phyloP scores from a whole-genome alignment of 2,888 invertebrate species.

The Machimus atricapillus region DNA sequence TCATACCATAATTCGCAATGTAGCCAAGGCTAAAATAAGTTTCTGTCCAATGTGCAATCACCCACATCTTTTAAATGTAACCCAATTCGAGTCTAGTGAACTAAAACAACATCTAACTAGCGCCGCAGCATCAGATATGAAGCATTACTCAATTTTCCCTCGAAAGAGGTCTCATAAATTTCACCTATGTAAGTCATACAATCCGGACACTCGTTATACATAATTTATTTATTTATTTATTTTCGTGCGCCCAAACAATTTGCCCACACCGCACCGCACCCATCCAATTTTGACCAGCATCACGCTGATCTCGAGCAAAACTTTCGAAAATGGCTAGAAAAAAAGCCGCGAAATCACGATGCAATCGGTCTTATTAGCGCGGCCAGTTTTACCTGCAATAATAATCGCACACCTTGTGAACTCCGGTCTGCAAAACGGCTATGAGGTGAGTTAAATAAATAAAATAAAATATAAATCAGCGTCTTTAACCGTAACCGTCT shows the following conservation, averaged over 20 bases:
- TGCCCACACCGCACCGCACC: neutral
- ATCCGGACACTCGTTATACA: neutral
- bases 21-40: neutral
- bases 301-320: neutral
- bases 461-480: neutral
- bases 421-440: neutral
- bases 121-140: neutral
- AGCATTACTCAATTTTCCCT: neutral
- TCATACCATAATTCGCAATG: neutral
- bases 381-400: neutral
- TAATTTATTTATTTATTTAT: neutral
- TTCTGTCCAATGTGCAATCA: neutral
- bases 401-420: conserved; percentile 2
- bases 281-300: neutral
- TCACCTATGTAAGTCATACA: neutral
- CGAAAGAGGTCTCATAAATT: neutral
- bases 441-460: neutral
- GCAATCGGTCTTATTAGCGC: neutral
- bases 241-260: neutral
- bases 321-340: neutral
- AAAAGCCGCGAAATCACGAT: neutral
- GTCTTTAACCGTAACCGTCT: neutral
- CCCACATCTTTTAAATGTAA: neutral
- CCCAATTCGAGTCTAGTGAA: neutral
- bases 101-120: neutral